These are phyloP conservation scores for Thymelicus lineola DNA, from an alignment of 2,888 invertebrate species.

Conservation along the genomic window DNA sequence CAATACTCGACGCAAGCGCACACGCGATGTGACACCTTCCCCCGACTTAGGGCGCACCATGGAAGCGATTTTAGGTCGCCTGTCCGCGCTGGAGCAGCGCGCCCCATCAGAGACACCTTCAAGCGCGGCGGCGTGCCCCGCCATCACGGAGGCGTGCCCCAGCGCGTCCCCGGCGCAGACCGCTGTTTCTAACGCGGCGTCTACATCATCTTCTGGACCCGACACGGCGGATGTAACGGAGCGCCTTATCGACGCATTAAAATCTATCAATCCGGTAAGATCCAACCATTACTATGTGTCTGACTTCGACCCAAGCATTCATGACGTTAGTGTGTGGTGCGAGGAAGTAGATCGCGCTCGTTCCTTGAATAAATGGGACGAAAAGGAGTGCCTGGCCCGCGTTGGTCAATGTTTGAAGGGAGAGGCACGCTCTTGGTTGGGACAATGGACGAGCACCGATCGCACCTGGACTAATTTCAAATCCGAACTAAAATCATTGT, in stretches of 20 bases:
- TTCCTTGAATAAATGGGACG: not conserved
- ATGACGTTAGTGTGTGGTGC: slow-evolving; percentile 1
- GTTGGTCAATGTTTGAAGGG: not conserved
- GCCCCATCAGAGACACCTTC: too few relatives aligned
- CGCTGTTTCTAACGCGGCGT: not conserved
- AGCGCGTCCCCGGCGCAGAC: too few relatives aligned
- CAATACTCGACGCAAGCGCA: not conserved
- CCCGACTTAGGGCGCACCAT: too few relatives aligned
- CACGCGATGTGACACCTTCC: not conserved
- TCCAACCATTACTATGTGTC: slow-evolving; percentile 1
- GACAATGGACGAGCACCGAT: not conserved
- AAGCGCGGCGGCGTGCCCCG: too few relatives aligned
- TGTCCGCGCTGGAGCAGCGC: too few relatives aligned
- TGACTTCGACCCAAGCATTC: not conserved
- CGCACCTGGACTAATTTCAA: not conserved
- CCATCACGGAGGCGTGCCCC: too few relatives aligned
- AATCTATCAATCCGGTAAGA: not conserved
- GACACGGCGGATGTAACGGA: not conserved
- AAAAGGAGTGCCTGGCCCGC: not conserved
- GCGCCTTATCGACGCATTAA: not conserved
- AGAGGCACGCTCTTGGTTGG: not conserved
- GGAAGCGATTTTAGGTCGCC: too few relatives aligned
- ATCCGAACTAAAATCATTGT: not conserved
- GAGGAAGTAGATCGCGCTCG: not conserved
- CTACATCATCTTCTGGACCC: not conserved